Conservation (phyloP, 2,113 vertebrate species). For the Hydropotes inermis region DNA sequence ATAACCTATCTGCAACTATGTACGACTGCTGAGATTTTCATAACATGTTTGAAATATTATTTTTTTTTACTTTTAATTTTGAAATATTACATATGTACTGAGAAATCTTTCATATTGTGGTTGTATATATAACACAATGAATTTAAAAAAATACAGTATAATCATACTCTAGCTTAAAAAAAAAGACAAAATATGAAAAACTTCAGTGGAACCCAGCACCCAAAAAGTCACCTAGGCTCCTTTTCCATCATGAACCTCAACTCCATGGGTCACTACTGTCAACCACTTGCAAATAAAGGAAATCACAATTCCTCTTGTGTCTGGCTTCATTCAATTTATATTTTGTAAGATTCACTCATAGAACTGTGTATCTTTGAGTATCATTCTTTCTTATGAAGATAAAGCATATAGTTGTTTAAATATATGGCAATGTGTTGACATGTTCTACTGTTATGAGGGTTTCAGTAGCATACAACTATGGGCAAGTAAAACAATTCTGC, state of each 20-base stretch:
- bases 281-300: neutral
- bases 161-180: neutral
- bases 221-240: neutral
- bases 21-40: neutral
- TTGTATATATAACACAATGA: neutral
- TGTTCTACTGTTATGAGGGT: neutral
- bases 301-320: neutral
- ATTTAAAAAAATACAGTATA: neutral
- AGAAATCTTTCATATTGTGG: neutral
- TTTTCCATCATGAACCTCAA: neutral
- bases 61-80: neutral
- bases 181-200: neutral
- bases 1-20: neutral
- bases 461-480: neutral
- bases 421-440: neutral
- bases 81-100: neutral
- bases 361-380: neutral
- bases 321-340: neutral
- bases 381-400: neutral
- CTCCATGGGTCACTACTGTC: neutral
- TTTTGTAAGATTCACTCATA: neutral
- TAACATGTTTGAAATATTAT: neutral
- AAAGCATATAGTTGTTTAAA: neutral
- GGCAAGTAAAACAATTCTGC: neutral
- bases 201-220: neutral